Base-by-base conservation (phyloP, 2,797 vertebrate species). In the Chelidonichthys spinosus region DNA sequence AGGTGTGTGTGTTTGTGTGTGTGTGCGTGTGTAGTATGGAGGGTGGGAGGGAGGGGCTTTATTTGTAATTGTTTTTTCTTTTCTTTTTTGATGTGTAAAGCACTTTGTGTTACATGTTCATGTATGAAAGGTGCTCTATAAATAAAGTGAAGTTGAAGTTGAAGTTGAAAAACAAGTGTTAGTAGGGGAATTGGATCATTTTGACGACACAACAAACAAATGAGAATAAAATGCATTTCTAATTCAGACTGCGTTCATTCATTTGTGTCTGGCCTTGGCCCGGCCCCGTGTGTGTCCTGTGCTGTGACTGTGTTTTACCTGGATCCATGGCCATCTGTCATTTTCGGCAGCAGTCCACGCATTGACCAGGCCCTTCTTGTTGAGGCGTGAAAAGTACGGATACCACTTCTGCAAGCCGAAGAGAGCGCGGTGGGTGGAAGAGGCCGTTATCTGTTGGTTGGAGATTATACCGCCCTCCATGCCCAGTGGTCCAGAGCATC, bases 301-400 rank as follows among this genome's bases (percentile, higher is more conserved):
- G 43, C 46, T 66, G 63, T 76, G 83, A 83, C 84, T 86, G 87
- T 88, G 87, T 92, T 83, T 95, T 97, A 99, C 98, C 97, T 99
- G 98, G 92, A 99, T 99, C 98, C 98, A 99, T 0, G 98, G 98
- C 98, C 97, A 99, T 95, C 97, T 96, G 96, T 99, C 98, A 84
- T 99, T 99, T 93, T 99, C 98, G 85, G 98, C 98, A 67, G 98
- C 97, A 14, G 98, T 99, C 98, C 98, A 99, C 70, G 98, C 98
- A 33, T 99, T 99, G 91, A 99, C 97, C 86, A 99, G 96, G 59
- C 98, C 98, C 87, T 98, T 99, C 93, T 97, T 99, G 94, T 99
- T 99, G 81, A 99, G 97, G 25, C 98, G 95, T 76, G 98, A 96
- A 74, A 98, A 99, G 94, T 99, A 99, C 0, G 98, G 97, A 76